Percentiles rank a stretch among this genome's conserved stretches.
These are phyloP conservation scores for Microcebus ravelobensis DNA, from an alignment of 2,113 vertebrate genomes.

Conservation along the genomic window DNA sequence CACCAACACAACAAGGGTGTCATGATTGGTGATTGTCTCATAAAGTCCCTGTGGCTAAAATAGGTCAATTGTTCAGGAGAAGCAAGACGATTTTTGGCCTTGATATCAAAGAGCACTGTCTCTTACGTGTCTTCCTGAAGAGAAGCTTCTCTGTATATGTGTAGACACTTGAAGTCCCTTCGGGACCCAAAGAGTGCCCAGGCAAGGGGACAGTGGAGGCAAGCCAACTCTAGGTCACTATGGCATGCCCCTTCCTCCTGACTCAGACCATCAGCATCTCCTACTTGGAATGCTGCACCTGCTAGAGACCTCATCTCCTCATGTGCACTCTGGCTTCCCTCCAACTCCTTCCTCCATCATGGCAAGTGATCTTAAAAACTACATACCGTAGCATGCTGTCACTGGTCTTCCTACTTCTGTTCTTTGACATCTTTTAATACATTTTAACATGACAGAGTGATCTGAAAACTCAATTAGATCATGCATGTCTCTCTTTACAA, in stretches of 20 bases:
- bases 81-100: not conserved
- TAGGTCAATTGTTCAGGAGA: not conserved
- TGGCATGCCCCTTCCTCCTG: not conserved
- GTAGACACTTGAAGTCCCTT: not conserved
- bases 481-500: not conserved
- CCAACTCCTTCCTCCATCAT: not conserved
- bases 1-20: not conserved
- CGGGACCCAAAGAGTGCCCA: not conserved
- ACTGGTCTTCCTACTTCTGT: not conserved
- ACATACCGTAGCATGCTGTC: not conserved
- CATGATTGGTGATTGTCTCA: not conserved
- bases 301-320: not conserved
- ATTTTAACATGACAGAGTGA: not conserved
- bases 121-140: not conserved
- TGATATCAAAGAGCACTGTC: not conserved
- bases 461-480: constrained; percentile 31
- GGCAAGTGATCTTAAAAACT: not conserved
- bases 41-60: not conserved
- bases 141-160: not conserved
- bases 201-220: not conserved
- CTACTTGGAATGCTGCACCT: not conserved
- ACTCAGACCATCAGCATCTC: not conserved
- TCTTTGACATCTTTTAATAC: not conserved
- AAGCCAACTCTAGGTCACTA: accelerated
- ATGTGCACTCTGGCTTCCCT: not conserved